Evolutionary conservation across 2,113 vertebrate species (phyloP), one percentile per base, ranked within the genome.

Genomic region (Prolemur simus): DNA sequence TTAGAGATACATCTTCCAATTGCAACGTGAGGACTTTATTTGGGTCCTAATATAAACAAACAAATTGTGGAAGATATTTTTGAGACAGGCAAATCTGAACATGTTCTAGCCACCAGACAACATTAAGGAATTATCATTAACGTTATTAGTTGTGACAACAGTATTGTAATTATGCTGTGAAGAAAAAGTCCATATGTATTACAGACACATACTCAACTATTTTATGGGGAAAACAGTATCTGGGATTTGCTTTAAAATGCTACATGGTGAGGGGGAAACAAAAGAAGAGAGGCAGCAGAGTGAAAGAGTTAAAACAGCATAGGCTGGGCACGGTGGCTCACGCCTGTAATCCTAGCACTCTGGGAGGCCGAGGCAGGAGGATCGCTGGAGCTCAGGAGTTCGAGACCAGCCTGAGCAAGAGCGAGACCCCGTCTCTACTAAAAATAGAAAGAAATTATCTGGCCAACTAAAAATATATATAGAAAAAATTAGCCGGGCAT

Each of bases 201-300:
- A 80, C 5, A 60, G 84, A 80, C 17, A 68, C 3, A 87, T 60
- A 47, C 18, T 13, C 32, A 68, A 78, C 80, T 37, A 87, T 32
- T 73, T 42, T 42, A 94, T 37, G 66, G 34, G 27, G 71, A 5
- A 69, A 87, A 60, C 60, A 39, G 12, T 83, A 74, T 34, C 64
- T 64, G 32, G 34, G 5, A 94, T 83, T 77, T 76, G 56, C 87
- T 91, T 69, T 83, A 88, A 91, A 95, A 97, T 88, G 54, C 23
- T 42, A 64, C 34, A 74, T 18, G 13, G 21, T 52, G n/a, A 77
- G 11, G 9, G 14, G n/a, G 21, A 47, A 42, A 15, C 23, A 47
- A 39, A 21, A 58, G 3, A 23, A 66, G 42, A 66, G 21, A 5
- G 27, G 42, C 15, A 73, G 45, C 23, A 58, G 54, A 58, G 45